Base-by-base conservation (phyloP, 2,113 vertebrate species). In the Podilymbus podiceps region DNA sequence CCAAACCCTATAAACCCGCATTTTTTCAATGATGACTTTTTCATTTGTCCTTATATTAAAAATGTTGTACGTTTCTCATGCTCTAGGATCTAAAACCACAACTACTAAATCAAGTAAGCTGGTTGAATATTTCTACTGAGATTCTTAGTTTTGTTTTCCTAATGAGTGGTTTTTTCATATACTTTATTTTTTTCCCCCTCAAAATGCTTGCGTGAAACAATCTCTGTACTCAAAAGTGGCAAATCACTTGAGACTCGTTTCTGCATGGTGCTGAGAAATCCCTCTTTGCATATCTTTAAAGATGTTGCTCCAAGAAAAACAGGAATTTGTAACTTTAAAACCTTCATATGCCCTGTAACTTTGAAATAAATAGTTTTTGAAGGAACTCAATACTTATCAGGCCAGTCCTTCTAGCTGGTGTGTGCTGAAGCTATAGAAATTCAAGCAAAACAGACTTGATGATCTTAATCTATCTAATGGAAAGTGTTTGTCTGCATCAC, bases 231-330 rank as follows among this genome's bases (percentile, higher is more conserved):
- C 83, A 56, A 16, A 94, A 93, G 85, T 72, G 28, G 66, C 52
- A 94, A 95, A 86, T 92, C 93, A 92, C 92, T 92, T 59, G 95
- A 93, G 92, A 84, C 79, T 93, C 5, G 1, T 55, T 95, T 86
- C 79, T 90, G 95, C 84, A 53, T 31, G 85, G 68, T 35, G 82
- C 75, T 92, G 90, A 95, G 93, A 95, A 96, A 93, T 95, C 88
- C 90, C 72, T 90, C 76, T 93, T 90, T 78, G 90, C 75, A 73
- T 93, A 77, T 85, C 91, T 96, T 93, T 80, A 93, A 95, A 94
- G 85, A 77, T n/a, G 14, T 85, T 94, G 72, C 92, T 96, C 52
- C 50, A 86, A 95, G 85, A 94, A 94, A 91, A 88, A 55, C 64
- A 94, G 60, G 68, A 81, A 90, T 95, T 85, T 69, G 42, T 69